Evolutionary conservation across 2,888 invertebrate genomes (phyloP).

Genomic region (Lomographa bimaculata): DNA sequence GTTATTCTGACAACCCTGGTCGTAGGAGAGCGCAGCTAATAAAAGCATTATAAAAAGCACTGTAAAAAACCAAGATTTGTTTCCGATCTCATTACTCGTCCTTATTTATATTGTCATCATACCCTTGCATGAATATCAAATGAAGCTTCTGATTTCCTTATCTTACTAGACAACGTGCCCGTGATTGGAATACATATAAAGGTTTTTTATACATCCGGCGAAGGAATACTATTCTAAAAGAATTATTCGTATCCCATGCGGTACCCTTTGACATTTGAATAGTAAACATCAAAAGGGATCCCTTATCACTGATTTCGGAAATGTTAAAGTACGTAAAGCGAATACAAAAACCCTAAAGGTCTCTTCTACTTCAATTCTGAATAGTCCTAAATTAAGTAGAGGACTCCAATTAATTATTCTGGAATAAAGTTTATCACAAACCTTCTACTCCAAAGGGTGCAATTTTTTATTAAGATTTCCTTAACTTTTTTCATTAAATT

Average conservation of each 20-base stretch:
- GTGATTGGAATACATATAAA: slow-evolving; percentile 2
- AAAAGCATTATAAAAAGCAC: too few species aligned
- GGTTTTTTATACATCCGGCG: not conserved
- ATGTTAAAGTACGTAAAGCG: slow-evolving; percentile 7
- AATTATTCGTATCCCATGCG: too few species aligned
- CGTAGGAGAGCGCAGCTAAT: too few species aligned
- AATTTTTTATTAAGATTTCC: slow-evolving; percentile 64
- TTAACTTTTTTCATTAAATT: slow-evolving; percentile 71
- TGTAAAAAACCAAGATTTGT: too few species aligned
- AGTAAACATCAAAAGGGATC: slow-evolving; percentile 1
- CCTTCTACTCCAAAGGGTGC: slow-evolving; percentile 55
- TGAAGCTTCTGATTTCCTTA: not conserved
- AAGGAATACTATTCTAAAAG: too few species aligned
- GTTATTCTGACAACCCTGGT: too few species aligned
- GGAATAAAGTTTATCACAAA: slow-evolving; percentile 54
- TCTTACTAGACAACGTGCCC: not conserved
- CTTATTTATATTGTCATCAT: too few species aligned
- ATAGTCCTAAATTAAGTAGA: slow-evolving; percentile 36
- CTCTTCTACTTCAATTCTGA: slow-evolving; percentile 23
- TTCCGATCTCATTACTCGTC: too few species aligned
- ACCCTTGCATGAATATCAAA: too few species aligned
- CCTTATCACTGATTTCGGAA: not conserved
- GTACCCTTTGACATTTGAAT: slow-evolving; percentile 6
- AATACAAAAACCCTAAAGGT: slow-evolving; percentile 18
- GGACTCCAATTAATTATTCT: slow-evolving; percentile 54